phyloP scores from a whole-genome alignment of 2,888 invertebrate species.

The Harmothoe impar region DNA sequence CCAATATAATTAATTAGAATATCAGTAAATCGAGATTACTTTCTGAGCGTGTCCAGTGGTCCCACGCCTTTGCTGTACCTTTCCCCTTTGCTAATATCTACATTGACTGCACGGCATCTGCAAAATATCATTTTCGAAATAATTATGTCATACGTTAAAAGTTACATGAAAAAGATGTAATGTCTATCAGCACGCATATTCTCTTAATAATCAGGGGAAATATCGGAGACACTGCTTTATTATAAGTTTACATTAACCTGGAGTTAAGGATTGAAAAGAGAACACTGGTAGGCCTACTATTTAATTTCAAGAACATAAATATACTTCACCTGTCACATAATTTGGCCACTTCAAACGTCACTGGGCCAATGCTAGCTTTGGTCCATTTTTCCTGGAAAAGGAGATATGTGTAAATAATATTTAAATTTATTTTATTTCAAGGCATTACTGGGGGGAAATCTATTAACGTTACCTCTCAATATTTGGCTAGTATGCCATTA shows the following conservation, averaged over 20 bases:
- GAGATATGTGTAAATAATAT: too few species aligned
- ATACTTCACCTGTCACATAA: background rate
- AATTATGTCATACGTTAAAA: background rate
- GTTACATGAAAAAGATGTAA: background rate
- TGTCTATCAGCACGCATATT: background rate
- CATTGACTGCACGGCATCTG: background rate
- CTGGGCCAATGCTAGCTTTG: background rate
- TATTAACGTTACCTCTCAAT: too few species aligned
- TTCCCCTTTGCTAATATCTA: conserved; percentile 12
- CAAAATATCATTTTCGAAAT: background rate
- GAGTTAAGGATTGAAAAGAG: background rate
- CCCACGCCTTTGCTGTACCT: background rate
- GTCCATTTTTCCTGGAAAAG: background rate
- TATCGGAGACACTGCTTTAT: background rate
- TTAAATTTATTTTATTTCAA: too few species aligned
- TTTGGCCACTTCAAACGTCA: background rate
- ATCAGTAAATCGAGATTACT: background rate
- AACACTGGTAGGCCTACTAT: background rate
- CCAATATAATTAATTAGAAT: background rate
- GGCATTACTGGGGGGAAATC: too few species aligned
- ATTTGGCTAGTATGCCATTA: too few species aligned
- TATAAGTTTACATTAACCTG: background rate
- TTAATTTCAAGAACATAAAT: too few species aligned
- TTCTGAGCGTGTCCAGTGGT: background rate
- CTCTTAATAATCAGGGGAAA: background rate